Percentiles rank a stretch among this genome's conserved stretches.
phyloP scores from a whole-genome alignment of 2,888 invertebrate genomes.

The Ypsolopha sequella region DNA sequence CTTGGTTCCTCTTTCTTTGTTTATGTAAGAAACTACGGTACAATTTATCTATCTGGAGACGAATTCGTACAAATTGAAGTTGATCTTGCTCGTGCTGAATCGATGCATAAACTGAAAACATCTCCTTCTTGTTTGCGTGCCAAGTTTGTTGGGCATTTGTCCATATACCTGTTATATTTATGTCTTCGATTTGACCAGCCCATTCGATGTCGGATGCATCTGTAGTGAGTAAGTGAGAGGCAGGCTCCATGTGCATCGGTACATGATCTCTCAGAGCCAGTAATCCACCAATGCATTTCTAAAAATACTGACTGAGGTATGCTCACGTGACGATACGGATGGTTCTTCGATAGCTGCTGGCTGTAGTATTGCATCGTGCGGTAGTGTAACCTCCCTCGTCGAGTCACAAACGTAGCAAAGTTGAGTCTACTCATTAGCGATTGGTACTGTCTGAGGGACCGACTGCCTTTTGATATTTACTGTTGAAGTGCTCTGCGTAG shows the following conservation, averaged over 20 bases:
- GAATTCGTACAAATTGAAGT: no score
- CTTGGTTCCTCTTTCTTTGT: no score
- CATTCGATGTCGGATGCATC: no score
- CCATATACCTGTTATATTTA: no score
- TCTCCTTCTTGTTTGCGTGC: no score
- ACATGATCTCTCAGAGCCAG: no score
- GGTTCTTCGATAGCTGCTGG: neutral
- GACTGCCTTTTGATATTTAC: conserved; percentile 8
- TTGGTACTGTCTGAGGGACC: conserved; percentile 12
- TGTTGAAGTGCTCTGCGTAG: conserved; percentile 10
- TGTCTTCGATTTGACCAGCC: no score
- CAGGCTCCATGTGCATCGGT: no score
- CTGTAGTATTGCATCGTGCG: conserved; percentile 7
- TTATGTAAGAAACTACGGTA: no score
- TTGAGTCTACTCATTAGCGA: conserved; percentile 15
- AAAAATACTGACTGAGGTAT: neutral
- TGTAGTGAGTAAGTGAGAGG: no score
- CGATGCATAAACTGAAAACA: neutral
- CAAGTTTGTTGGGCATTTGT: no score
- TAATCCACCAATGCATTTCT: neutral
- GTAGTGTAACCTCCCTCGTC: conserved; percentile 5
- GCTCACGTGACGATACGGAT: neutral
- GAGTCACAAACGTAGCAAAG: conserved; percentile 10
- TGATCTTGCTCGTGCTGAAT: neutral
- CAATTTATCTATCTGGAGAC: no score